These are phyloP conservation scores for Drosophila fulvimacula DNA, from an alignment of 2,888 invertebrate species.

Conservation along the genomic window DNA sequence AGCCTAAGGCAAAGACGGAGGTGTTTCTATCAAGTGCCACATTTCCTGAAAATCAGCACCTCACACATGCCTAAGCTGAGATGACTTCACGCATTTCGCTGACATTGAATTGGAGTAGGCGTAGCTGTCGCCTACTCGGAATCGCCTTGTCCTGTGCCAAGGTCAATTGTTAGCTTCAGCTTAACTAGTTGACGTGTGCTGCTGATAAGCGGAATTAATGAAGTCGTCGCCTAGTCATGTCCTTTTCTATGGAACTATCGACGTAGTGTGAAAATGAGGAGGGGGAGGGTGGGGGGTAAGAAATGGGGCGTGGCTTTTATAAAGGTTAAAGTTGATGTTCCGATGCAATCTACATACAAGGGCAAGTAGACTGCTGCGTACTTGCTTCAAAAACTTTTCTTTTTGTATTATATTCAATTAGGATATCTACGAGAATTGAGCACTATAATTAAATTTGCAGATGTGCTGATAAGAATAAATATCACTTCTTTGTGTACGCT, in stretches of 20 bases:
- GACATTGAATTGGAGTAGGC: slow-evolving; percentile 61
- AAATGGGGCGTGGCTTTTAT: slow-evolving; percentile 21
- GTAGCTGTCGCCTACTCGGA: slow-evolving; percentile 23
- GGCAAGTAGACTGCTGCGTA: background rate
- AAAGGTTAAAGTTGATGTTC: slow-evolving; percentile 18
- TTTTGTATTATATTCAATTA: background rate
- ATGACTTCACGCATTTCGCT: slow-evolving; percentile 74
- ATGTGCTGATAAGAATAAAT: background rate
- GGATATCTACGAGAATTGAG: background rate
- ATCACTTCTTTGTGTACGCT: background rate
- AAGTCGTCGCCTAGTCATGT: slow-evolving; percentile 8
- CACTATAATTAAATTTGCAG: background rate
- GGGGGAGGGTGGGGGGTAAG: background rate
- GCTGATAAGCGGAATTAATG: slow-evolving; percentile 70
- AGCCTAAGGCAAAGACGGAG: slow-evolving; percentile 4
- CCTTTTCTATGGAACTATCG: slow-evolving; percentile 31
- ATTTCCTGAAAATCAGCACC: slow-evolving; percentile 35
- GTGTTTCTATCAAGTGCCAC: slow-evolving; percentile 46
- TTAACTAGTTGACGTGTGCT: slow-evolving; percentile 34
- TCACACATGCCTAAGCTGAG: slow-evolving; percentile 11
- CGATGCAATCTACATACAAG: slow-evolving; percentile 11
- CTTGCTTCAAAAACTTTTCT: background rate
- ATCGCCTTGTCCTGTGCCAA: slow-evolving; percentile 42
- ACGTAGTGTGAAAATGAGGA: background rate
- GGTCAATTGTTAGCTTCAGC: slow-evolving; percentile 53